Evolutionary conservation across 2,113 vertebrate genomes (phyloP).

Genomic region (Machaerirhynchus nigripectus): DNA sequence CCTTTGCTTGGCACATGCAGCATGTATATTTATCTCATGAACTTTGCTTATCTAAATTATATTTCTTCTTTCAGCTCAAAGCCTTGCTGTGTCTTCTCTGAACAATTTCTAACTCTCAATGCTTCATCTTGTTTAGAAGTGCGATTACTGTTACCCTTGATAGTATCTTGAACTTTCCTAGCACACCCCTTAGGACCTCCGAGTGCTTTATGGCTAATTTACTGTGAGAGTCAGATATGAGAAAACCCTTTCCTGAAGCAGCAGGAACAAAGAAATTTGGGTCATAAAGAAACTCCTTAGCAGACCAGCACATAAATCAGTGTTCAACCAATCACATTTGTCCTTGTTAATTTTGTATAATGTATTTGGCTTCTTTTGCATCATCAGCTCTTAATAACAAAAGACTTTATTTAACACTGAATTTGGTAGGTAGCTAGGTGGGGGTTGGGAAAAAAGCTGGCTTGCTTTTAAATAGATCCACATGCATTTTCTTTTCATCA

Average conservation of each 20-base stretch:
- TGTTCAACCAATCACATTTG: not conserved
- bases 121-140: not conserved
- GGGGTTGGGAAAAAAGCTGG: not conserved
- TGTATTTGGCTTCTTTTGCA: not conserved
- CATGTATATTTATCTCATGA: not conserved
- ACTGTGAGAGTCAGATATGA: not conserved
- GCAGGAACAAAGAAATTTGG: not conserved
- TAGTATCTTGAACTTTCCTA: not conserved
- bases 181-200: not conserved
- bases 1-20: not conserved
- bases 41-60: not conserved
- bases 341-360: not conserved
- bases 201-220: not conserved
- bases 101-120: not conserved
- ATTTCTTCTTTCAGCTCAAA: not conserved
- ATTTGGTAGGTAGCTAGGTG: not conserved
- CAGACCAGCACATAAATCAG: not conserved
- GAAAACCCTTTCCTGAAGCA: not conserved
- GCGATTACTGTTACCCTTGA: not conserved
- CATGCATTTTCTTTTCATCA: constrained; percentile 70
- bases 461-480: constrained; percentile 55
- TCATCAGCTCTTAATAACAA: not conserved
- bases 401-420: not conserved
- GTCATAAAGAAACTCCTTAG: not conserved
- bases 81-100: not conserved